A percentile compares a stretch with the other conserved stretches of the same genome.
Evolutionary conservation across 2,113 vertebrate genomes (phyloP).

Genomic region (Platichthys stellatus): DNA sequence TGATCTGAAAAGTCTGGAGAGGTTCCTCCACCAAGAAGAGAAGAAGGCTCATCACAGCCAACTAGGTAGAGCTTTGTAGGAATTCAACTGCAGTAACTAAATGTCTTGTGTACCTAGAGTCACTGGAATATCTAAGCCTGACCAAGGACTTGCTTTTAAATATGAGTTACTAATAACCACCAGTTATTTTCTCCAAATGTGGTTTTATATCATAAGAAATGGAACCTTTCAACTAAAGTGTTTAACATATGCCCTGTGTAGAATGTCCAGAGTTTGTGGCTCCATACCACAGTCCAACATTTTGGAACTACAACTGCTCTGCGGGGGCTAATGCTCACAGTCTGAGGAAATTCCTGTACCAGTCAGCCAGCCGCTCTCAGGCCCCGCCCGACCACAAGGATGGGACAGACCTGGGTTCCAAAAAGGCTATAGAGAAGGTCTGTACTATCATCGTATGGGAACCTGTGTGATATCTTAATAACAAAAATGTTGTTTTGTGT

Average conservation of each 20-base stretch:
- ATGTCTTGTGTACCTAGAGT: background rate
- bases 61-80: slow-evolving; percentile 79
- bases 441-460: background rate
- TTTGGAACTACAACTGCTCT: slow-evolving; percentile 94
- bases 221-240: background rate
- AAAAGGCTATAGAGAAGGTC: slow-evolving; percentile 96
- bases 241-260: slow-evolving; percentile 53
- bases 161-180: background rate
- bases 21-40: slow-evolving; percentile 86
- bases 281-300: slow-evolving; percentile 90
- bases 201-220: background rate
- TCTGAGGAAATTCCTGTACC: slow-evolving; percentile 95
- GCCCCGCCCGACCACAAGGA: slow-evolving; percentile 95
- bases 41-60: slow-evolving; percentile 93
- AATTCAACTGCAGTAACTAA: background rate
- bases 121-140: background rate
- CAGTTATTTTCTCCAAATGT: background rate
- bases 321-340: slow-evolving; percentile 91
- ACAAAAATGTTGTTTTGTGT: background rate
- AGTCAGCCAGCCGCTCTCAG: slow-evolving; percentile 91
- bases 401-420: slow-evolving; percentile 92
- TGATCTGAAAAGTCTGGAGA: slow-evolving; percentile 84
- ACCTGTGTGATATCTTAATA: background rate
- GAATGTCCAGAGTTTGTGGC: slow-evolving; percentile 92
- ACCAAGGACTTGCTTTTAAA: background rate